phyloP scores from a whole-genome alignment of 2,113 vertebrate species.

The Proterorhinus semilunaris region DNA sequence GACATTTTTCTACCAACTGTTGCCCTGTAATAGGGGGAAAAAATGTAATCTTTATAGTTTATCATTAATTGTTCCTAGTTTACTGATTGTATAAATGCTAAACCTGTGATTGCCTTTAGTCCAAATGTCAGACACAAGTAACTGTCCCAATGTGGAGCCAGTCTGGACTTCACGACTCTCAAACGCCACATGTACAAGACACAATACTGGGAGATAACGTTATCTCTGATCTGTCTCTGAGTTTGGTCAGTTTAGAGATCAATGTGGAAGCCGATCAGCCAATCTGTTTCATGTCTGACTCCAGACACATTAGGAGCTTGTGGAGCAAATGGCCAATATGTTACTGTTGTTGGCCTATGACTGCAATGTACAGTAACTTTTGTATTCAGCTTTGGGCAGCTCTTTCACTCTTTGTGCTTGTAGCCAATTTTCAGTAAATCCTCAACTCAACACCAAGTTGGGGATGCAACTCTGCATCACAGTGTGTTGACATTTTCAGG shows the following conservation, averaged over 20 bases:
- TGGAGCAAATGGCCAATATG: neutral
- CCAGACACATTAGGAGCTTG: conserved; percentile 17
- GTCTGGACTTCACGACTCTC: conserved; percentile 29
- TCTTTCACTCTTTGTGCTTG: no score
- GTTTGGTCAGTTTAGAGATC: conserved; percentile 14
- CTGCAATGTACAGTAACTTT: no score
- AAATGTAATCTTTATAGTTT: no score
- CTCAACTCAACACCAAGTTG: no score
- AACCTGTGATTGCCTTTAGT: neutral
- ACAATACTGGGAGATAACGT: conserved; percentile 51
- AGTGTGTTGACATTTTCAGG: no score
- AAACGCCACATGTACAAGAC: neutral
- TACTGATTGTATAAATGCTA: no score
- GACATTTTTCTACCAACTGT: no score
- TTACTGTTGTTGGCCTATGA: neutral
- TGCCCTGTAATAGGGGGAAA: no score
- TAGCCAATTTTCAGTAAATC: no score
- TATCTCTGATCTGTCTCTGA: conserved; percentile 14
- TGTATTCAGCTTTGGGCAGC: no score
- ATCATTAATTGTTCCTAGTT: neutral
- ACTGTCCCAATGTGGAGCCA: conserved; percentile 22
- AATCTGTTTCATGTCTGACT: conserved; percentile 49
- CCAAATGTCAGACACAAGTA: conserved; percentile 31
- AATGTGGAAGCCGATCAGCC: conserved; percentile 36
- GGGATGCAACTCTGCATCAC: no score